Conservation (phyloP, 2,888 invertebrate genomes). For the Phengaris alcon region DNA sequence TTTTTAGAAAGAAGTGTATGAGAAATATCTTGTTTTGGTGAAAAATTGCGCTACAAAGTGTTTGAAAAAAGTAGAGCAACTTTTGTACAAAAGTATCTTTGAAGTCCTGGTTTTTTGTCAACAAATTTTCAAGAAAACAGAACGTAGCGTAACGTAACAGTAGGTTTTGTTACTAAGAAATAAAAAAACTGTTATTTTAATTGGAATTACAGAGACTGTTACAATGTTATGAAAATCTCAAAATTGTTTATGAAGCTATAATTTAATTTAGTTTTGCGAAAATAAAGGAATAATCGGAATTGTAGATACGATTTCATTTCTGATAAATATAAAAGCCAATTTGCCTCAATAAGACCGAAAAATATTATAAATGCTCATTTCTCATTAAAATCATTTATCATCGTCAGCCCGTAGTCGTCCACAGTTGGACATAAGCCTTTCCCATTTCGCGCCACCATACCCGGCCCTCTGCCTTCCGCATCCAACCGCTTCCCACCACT, state of each 20-base stretch:
- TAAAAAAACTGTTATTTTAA: not conserved
- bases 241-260: not conserved
- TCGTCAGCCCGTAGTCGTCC: not conserved
- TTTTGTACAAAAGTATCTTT: slow-evolving; percentile 22
- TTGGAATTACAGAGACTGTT: not conserved
- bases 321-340: not conserved
- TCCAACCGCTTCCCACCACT: no score
- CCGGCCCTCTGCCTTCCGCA: no score
- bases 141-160: not conserved
- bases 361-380: not conserved
- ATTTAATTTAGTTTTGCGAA: not conserved
- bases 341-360: not conserved
- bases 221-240: not conserved
- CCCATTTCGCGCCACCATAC: no score
- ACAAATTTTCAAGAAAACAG: not conserved
- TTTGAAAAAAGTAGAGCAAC: slow-evolving; percentile 17
- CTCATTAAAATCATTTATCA: not conserved
- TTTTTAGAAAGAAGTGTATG: not conserved
- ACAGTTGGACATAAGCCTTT: no score
- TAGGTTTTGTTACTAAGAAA: not conserved
- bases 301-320: not conserved
- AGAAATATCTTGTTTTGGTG: not conserved
- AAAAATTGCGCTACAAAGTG: slow-evolving; percentile 19
- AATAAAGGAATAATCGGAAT: not conserved
- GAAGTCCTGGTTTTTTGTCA: slow-evolving; percentile 17